Evolutionary conservation across 2,888 invertebrate genomes (phyloP).

Genomic region (Drosophila percnosoma): DNA sequence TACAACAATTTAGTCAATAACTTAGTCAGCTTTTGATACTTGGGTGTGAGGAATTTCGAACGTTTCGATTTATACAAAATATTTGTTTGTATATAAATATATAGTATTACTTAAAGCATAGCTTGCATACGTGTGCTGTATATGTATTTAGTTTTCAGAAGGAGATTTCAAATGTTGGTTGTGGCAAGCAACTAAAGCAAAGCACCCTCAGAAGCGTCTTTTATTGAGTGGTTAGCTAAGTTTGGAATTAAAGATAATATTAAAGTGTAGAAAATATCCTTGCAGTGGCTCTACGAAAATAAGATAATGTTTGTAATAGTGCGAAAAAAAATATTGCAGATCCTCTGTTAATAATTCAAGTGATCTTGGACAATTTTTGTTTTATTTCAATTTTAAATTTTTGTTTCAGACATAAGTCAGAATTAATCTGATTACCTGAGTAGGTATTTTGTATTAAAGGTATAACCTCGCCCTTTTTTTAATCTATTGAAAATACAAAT

Average conservation of each 20-base stretch:
- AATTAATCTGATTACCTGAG: not conserved
- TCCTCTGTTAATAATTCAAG: not conserved
- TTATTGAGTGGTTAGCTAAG: constrained; percentile 12
- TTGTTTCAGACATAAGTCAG: not conserved
- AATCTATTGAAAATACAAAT: not conserved
- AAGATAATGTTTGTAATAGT: not conserved
- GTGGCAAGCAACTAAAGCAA: constrained; percentile 34
- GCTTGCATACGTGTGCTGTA: constrained; percentile 22
- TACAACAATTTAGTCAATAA: constrained; percentile 36
- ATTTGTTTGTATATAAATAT: constrained; percentile 27
- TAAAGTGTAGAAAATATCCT: constrained; percentile 14
- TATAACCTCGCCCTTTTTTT: not conserved
- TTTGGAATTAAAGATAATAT: constrained; percentile 1
- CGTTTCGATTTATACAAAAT: constrained; percentile 25
- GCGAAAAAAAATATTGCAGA: not conserved
- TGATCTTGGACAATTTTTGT: not conserved
- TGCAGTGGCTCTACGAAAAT: constrained; percentile 21
- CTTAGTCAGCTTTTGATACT: constrained; percentile 83
- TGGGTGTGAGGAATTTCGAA: constrained; percentile 79
- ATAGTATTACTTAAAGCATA: constrained; percentile 36
- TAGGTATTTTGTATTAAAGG: not conserved
- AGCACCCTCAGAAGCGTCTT: constrained; percentile 35
- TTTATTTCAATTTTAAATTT: not conserved
- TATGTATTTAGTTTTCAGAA: constrained; percentile 22
- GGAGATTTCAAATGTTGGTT: not conserved